Percentiles rank a stretch among this genome's conserved stretches.
Evolutionary conservation across 2,113 vertebrate genomes (phyloP).

Genomic region (Uria aalge): DNA sequence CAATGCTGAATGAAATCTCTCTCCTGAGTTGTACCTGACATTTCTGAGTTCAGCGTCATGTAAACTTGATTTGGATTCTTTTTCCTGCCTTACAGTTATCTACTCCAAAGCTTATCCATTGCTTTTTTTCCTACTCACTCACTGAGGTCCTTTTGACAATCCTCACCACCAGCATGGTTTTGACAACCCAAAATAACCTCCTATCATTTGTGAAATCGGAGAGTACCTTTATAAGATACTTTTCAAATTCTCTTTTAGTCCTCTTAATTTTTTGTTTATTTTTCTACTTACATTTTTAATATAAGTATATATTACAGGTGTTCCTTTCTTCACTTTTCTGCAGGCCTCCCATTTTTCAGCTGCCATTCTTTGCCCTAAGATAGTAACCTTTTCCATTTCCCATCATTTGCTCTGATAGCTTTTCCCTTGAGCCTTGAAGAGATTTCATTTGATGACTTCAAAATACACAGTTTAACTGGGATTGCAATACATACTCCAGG

Average conservation of each 20-base stretch:
- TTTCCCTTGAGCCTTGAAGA: not conserved
- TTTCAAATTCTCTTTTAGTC: not conserved
- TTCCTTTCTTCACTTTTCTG: not conserved
- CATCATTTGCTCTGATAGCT: not conserved
- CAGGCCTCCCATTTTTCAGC: not conserved
- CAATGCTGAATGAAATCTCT: not conserved
- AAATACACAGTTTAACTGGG: not conserved
- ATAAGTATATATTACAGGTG: not conserved
- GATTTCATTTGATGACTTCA: conserved; percentile 13
- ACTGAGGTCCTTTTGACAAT: not conserved
- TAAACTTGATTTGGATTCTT: not conserved
- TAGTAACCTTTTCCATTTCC: not conserved
- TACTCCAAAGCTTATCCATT: not conserved
- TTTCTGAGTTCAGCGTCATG: not conserved
- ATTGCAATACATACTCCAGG: not conserved
- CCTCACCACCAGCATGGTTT: not conserved
- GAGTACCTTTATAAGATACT: not conserved
- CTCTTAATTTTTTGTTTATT: not conserved
- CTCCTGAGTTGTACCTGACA: not conserved
- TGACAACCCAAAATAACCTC: not conserved
- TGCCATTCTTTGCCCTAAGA: not conserved
- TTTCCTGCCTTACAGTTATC: not conserved
- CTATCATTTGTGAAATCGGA: not conserved
- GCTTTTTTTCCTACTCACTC: not conserved
- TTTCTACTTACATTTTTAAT: not conserved